Evolutionary conservation across 2,888 invertebrate species (phyloP), one percentile per base, ranked within the genome.

Genomic region (Hipparchia sbordonii): DNA sequence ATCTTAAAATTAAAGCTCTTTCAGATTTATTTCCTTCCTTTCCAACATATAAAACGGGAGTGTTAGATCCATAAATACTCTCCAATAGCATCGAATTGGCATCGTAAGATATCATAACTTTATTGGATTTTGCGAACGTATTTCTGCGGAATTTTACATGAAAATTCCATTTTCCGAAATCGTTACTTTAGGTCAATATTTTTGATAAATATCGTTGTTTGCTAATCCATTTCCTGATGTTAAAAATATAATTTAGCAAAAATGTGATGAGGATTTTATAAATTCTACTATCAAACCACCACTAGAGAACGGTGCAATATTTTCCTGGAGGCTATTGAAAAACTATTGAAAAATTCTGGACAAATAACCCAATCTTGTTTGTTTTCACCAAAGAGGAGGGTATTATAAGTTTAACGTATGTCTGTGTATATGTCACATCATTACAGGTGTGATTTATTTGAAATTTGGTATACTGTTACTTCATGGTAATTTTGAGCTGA

Each of bases 41-140:
- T 39, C 52, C 39, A 69, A 52, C 69, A 69, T 69, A 69, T 61
- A 61, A 52, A 69, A 69, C 39, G 69, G n/a, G 52, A 60, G 69
- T 61, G 60, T 51, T 51, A 61, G 61, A 59, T 60, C 69, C 48
- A 61, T 69, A 69, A 69, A 69, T 69, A 69, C 60, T 61, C 59
- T 48, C 52, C 60, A 69, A 61, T 52, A 61, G 69, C 69, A 48
- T n/a, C 39, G 69, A 69, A 61, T 69, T 69, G 69, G 69, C 69
- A 61, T 52, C 69, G 69, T 69, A 72, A 73, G 73, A 66, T 71
- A 73, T 73, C 69, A 69, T 61, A 69, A 69, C 71, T 73, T 71
- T 73, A 73, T 73, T 71, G 67, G 67, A 67, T 71, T 73, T 73
- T 67, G 52, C 51, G 73, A 63, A 67, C 67, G 71, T 73, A 73